A percentile compares a stretch with the other conserved stretches of the same genome.
Conservation (phyloP, 1,140 invertebrate species). For the Nebria ingens region DNA sequence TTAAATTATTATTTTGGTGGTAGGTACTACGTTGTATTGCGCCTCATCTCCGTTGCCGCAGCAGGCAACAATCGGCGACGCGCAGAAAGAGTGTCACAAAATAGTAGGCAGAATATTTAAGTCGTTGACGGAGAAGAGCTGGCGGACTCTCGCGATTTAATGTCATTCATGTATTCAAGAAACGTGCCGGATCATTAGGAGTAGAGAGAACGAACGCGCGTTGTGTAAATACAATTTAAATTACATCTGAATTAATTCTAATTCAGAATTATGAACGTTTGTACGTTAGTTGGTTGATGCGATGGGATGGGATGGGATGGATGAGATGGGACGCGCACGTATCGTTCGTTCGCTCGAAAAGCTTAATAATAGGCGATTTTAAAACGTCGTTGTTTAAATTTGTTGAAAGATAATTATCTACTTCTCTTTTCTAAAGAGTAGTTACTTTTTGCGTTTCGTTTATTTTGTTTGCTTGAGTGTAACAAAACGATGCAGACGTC, state of each 20-base stretch:
- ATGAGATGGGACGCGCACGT: no score
- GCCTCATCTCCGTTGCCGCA: neutral
- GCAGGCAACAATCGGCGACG: neutral
- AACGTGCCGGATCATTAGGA: constrained; percentile 1
- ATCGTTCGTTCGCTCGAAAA: no score
- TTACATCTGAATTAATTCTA: constrained; percentile 7
- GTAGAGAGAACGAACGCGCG: neutral
- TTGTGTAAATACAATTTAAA: constrained; percentile 9
- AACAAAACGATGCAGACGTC: no score
- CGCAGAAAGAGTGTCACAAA: neutral
- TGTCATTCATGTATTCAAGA: constrained; percentile 8
- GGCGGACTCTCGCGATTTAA: neutral
- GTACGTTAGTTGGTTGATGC: no score
- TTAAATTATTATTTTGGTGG: no score
- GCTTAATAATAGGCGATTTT: neutral
- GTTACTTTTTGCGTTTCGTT: no score
- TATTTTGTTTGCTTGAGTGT: no score
- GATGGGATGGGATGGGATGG: no score
- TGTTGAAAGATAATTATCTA: no score
- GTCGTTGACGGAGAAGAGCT: neutral
- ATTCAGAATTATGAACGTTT: neutral
- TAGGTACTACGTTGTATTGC: neutral
- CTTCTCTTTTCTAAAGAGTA: no score
- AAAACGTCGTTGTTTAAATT: neutral
- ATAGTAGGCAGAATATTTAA: constrained; percentile 4